These are phyloP conservation scores for Engraulis encrasicolus DNA, from an alignment of 2,113 vertebrate genomes.

Conservation along the genomic window DNA sequence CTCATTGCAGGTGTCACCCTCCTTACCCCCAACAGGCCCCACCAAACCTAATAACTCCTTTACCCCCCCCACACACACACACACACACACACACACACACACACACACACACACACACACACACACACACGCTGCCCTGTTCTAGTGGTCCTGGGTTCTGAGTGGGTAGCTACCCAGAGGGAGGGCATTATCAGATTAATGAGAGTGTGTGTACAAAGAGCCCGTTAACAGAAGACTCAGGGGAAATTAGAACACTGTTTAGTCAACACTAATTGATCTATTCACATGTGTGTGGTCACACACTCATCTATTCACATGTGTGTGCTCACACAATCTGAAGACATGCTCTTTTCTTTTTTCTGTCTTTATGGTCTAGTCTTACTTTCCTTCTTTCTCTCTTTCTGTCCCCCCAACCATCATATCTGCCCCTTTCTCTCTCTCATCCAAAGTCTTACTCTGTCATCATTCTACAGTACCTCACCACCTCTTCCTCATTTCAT, in stretches of 20 bases:
- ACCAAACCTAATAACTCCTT: no score
- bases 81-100: background rate
- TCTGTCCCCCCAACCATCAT: no score
- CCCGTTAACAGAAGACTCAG: constrained; percentile 3
- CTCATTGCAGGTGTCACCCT: background rate
- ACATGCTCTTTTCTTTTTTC: background rate
- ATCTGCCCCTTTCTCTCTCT: no score
- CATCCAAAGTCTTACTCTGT: no score
- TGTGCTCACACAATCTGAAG: background rate
- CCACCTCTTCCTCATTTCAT: no score
- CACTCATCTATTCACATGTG: constrained; percentile 14
- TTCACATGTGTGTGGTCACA: constrained; percentile 9
- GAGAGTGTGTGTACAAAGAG: constrained; percentile 24
- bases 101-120: background rate
- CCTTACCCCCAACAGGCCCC: no score
- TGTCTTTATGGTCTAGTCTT: background rate
- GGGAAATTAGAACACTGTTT: constrained; percentile 37
- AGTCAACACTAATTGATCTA: constrained; percentile 36
- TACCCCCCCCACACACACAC: background rate
- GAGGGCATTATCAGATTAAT: constrained; percentile 46
- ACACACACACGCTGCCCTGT: background rate
- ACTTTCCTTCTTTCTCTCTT: background rate
- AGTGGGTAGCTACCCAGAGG: background rate
- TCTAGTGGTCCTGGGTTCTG: no score
- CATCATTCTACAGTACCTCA: no score